These are phyloP conservation scores for Psophia crepitans DNA, from an alignment of 2,113 vertebrate species.

Conservation along the genomic window DNA sequence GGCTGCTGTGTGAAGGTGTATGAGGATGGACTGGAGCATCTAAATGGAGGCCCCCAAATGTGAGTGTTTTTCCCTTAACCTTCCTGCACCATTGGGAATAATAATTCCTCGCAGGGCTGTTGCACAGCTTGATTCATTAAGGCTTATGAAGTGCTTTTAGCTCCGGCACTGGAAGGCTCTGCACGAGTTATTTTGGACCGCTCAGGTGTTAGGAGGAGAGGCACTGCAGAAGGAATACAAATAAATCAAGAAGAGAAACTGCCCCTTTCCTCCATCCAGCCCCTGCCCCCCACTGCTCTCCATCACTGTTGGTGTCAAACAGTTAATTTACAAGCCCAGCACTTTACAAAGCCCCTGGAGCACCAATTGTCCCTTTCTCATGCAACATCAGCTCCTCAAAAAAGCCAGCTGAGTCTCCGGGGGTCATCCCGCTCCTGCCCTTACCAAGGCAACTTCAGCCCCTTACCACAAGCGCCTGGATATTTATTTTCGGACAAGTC, in stretches of 20 bases:
- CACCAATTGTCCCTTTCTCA: slow-evolving; percentile 49
- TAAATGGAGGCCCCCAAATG: not conserved
- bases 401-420: slow-evolving; percentile 15
- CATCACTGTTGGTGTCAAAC: slow-evolving; percentile 54
- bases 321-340: slow-evolving; percentile 62
- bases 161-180: not conserved
- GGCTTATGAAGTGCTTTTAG: slow-evolving; percentile 57
- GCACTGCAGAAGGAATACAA: slow-evolving; percentile 1
- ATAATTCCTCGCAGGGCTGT: slow-evolving; percentile 1
- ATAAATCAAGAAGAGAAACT: slow-evolving; percentile 48
- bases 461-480: not conserved
- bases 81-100: not conserved
- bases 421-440: not conserved
- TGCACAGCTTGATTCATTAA: slow-evolving; percentile 64
- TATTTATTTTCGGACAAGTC: not conserved
- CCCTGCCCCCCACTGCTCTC: slow-evolving; percentile 10
- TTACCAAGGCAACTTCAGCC: not conserved
- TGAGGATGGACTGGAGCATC: not conserved
- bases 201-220: slow-evolving; percentile 45
- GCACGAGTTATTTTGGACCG: slow-evolving; percentile 41
- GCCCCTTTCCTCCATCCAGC: not conserved
- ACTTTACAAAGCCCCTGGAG: slow-evolving; percentile 41
- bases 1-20: not conserved
- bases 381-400: slow-evolving; percentile 26
- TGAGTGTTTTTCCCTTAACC: not conserved